Base-by-base conservation (phyloP, 2,797 vertebrate genomes). In the Xenops minutus region DNA sequence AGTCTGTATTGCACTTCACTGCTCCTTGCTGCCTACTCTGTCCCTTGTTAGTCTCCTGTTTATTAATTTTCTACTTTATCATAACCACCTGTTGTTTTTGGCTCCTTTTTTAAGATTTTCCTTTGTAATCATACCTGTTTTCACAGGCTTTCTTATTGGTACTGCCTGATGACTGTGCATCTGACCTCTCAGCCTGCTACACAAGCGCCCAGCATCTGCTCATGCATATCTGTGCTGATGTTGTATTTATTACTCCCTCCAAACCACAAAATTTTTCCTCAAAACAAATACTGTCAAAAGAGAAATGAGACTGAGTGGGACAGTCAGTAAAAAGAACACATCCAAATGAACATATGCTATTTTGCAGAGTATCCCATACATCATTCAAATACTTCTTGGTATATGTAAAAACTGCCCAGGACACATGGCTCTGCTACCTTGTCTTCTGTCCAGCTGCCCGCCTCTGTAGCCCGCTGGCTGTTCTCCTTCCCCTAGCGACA, bases 171-270 rank as follows among this genome's bases (percentile, higher is more conserved):
- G 48, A 54, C 37, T 62, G 20, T 77, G 21, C 69, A 55, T 68
- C 66, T 84, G 54, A 62, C 66, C n/a, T 89, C 48, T 85, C 68
- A 74, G 44, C 68, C 68, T 73, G 30, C 73, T 78, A 8, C 3
- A 10, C 69, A 78, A 52, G 62, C 95, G 56, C 22, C 3, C 41
- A 75, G 49, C 41, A 87, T 84, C 82, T 93, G 27, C 43, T 92
- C 48, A n/a, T 63, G 58, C 26, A 63, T 49, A 58, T 93, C 34
- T 55, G 11, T 62, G 34, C 62, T 0, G 5, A 3, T 55, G 26
- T 43, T 66, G n/a, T 75, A 39, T 86, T 95, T 90, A 55, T 86
- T 81, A 73, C 39, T 30, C 39, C 15, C 66, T 92, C 58, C 73
- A 58, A 95, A 91, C 39, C n/a, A 85, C 32, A 71, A 3, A 24